Base-by-base conservation (phyloP, 1,140 invertebrate species). In the Lordiphosa stackelbergi region DNA sequence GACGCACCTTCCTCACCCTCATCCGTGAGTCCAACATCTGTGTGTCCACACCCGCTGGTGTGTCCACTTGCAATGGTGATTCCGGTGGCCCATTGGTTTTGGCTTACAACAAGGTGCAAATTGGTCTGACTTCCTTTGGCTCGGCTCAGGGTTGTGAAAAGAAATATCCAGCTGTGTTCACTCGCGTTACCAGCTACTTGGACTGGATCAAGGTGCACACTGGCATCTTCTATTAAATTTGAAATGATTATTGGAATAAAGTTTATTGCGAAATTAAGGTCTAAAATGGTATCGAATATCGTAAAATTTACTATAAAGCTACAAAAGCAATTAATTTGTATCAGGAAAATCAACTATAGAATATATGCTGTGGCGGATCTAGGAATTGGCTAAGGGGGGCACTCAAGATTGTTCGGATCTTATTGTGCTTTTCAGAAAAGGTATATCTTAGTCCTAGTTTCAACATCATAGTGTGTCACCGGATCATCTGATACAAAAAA, bases 71-170 rank as follows among this genome's bases (percentile, higher is more conserved):
- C 73, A 73, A 72, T 42, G 89, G 89, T 5, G 89, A 90, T 60
- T 89, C 89, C 47, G 89, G 89, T 62, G 89, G 89, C 57, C 89
- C 89, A 53, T 83, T 90, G 49, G 86, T 88, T 0, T 62, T 79
- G 22, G 55, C 37, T 4, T 19, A 43, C 13, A 12, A 13, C 34
- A 68, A 72, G 53, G 51, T 70, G 8, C 71, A 73, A 46, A 69
- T 91, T 53, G 91, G 91, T 68, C 75, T 91, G 16, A 90, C 88
- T 22, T 91, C 90, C 11, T 91, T 90, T 68, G 90, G 89, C 31
- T 86, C 87, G 13, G 53, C 66, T n/a, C 56, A 75, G 10, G 90
- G 90, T 8, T 92, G 91, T 69, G 88, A 89, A 58, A 68, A 75
- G 19, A 88, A 88, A 22, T 87, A 73, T 45, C 90, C 90, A 19